Percentiles rank a stretch among this genome's conserved stretches.
Evolutionary conservation across 2,113 vertebrate species (phyloP).

Genomic region (Phycodurus eques): DNA sequence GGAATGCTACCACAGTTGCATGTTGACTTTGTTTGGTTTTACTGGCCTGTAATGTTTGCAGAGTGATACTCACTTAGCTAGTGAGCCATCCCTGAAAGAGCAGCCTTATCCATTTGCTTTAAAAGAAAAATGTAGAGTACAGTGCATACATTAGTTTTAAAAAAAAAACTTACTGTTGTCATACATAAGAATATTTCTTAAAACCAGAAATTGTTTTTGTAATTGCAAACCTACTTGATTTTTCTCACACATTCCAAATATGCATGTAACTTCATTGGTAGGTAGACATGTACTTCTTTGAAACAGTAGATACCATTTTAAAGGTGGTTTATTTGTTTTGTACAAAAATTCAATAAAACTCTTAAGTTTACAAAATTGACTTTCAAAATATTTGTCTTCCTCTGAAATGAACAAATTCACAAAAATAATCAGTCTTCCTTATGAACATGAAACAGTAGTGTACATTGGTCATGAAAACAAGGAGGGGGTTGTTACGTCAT

Average conservation of each 20-base stretch:
- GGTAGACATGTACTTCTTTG: background rate
- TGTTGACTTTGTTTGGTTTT: background rate
- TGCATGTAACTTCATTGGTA: background rate
- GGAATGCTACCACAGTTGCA: background rate
- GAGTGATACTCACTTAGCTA: background rate
- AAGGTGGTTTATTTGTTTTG: constrained; percentile 43
- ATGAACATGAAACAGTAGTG: constrained; percentile 92
- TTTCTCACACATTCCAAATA: background rate
- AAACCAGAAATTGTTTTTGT: no score
- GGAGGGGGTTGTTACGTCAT: background rate
- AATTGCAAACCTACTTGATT: background rate
- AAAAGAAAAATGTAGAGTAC: background rate
- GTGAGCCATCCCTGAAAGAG: background rate
- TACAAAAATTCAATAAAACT: constrained; percentile 84
- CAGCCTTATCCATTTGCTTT: no score
- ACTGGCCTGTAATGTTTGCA: background rate
- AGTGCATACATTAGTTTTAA: background rate
- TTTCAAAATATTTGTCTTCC: constrained; percentile 87
- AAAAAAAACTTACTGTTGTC: no score
- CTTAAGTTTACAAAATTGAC: constrained; percentile 85
- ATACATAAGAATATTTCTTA: no score
- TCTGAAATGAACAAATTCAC: constrained; percentile 92
- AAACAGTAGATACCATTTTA: constrained; percentile 21
- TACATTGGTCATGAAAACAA: constrained; percentile 80
- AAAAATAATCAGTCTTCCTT: constrained; percentile 90